Percentiles rank a stretch among this genome's conserved stretches.
Evolutionary conservation across 2,113 vertebrate genomes (phyloP).

Genomic region (rabbit (Oryctolagus cuniculus)): DNA sequence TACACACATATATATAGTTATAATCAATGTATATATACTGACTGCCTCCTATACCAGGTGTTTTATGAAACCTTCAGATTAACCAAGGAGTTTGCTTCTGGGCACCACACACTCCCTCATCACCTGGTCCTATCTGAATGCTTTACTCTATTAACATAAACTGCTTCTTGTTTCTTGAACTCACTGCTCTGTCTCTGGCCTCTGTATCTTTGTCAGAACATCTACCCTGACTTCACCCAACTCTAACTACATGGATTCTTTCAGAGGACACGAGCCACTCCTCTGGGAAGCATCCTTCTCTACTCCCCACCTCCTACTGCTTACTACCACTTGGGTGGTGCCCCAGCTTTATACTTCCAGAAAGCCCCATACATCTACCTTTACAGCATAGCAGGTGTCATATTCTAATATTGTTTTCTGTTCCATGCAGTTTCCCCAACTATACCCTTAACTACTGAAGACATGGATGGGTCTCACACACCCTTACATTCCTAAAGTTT

Average conservation of each 20-base stretch:
- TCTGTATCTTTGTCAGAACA: not conserved
- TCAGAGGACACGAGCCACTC: not conserved
- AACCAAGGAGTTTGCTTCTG: not conserved
- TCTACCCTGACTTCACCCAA: not conserved
- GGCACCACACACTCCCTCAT: not conserved
- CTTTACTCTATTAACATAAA: not conserved
- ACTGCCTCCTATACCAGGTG: not conserved
- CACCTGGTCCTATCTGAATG: not conserved
- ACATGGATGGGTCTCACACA: not conserved
- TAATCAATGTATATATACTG: not conserved
- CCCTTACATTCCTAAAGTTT: not conserved
- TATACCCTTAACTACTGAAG: not conserved
- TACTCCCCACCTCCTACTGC: accelerated
- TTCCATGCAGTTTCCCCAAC: not conserved
- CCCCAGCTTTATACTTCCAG: not conserved
- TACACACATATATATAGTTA: too few species aligned
- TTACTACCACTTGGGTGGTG: not conserved
- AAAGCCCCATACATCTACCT: not conserved
- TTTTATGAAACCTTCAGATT: not conserved
- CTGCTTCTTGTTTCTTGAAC: not conserved
- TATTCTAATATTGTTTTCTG: not conserved
- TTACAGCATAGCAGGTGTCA: accelerated
- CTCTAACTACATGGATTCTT: not conserved
- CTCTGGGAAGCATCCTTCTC: not conserved
- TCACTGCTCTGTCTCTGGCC: not conserved